Evolutionary conservation across 2,113 vertebrate genomes (phyloP).

Genomic region (Illadopsis cleaveri): DNA sequence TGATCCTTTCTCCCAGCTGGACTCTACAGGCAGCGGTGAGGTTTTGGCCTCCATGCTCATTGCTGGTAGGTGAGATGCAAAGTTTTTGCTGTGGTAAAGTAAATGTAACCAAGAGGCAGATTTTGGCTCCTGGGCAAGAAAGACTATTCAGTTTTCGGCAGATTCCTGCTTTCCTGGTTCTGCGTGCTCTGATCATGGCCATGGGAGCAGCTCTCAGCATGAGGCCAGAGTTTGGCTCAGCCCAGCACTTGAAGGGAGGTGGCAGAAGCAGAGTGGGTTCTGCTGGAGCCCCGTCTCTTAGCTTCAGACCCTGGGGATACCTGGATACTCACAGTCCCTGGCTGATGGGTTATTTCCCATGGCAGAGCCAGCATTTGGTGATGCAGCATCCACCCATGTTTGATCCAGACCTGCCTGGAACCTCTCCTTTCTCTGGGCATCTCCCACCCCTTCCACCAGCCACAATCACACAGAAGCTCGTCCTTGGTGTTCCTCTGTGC

Average conservation of each 20-base stretch:
- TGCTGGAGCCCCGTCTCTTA: background rate
- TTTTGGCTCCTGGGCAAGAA: background rate
- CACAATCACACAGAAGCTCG: rapidly evolving
- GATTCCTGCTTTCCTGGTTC: background rate
- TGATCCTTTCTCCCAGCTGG: background rate
- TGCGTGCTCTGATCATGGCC: rapidly evolving
- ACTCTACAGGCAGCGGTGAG: background rate
- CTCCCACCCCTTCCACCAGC: background rate
- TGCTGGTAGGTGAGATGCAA: background rate
- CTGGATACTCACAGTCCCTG: background rate
- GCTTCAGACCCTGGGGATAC: background rate
- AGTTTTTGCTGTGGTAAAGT: background rate
- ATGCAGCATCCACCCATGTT: background rate
- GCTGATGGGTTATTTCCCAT: background rate
- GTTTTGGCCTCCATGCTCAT: background rate
- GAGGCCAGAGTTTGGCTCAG: background rate
- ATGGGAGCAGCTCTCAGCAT: background rate
- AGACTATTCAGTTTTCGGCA: background rate
- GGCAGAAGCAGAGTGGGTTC: background rate
- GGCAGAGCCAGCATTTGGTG: background rate
- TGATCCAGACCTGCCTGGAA: background rate
- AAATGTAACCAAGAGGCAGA: background rate
- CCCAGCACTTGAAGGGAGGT: background rate
- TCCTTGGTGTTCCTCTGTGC: background rate
- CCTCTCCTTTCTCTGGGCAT: background rate